These are phyloP conservation scores for Psittacula derbiana DNA, from an alignment of 2,797 vertebrate genomes.

Conservation along the genomic window DNA sequence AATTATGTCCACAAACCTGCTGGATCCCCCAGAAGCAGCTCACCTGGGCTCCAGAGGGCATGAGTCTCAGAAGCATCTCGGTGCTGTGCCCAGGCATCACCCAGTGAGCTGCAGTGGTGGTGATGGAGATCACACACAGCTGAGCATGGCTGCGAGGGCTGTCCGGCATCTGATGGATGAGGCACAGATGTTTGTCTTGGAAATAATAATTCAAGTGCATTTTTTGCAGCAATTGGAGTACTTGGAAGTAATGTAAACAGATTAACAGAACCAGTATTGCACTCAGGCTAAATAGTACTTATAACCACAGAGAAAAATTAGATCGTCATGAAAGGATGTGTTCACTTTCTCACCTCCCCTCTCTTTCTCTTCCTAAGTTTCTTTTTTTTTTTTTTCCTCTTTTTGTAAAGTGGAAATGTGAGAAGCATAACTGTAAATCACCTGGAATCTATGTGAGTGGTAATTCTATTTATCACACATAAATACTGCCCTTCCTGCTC, in stretches of 20 bases:
- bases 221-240: not conserved
- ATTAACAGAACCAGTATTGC: not conserved
- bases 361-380: not conserved
- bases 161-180: not conserved
- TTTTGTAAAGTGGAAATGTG: too few relatives aligned
- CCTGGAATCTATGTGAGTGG: not conserved
- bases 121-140: not conserved
- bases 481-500: not conserved
- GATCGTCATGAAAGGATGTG: not conserved
- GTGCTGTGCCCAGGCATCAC: not conserved
- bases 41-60: not conserved
- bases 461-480: fast-evolving
- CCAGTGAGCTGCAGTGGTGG: not conserved
- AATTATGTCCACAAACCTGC: not conserved
- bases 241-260: not conserved
- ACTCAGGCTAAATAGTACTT: not conserved
- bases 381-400: too few relatives aligned
- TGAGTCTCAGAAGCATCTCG: not conserved
- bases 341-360: not conserved
- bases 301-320: not conserved
- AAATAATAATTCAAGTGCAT: not conserved
- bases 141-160: fast-evolving
- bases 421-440: not conserved
- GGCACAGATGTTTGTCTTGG: not conserved
- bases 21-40: not conserved